phyloP scores from a whole-genome alignment of 2,888 invertebrate species.

The Ophion costatus region DNA sequence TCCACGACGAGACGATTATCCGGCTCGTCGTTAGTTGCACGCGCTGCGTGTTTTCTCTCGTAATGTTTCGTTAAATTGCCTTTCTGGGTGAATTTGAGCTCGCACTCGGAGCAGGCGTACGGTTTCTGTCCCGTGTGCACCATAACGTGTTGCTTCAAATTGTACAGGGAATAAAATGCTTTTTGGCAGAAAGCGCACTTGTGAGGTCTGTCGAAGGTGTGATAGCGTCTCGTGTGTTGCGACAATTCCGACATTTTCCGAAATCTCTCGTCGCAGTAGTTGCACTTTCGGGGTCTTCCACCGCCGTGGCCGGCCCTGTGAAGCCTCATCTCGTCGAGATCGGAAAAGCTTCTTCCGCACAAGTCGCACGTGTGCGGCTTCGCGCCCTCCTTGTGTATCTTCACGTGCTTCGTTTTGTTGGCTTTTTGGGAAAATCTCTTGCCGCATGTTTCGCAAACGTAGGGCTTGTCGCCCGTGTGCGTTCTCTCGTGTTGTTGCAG shows the following conservation, averaged over 20 bases:
- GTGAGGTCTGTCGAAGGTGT: slow-evolving; percentile 71
- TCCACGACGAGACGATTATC: slow-evolving; percentile 44
- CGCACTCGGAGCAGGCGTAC: slow-evolving; percentile 67
- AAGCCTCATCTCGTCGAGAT: slow-evolving; percentile 68
- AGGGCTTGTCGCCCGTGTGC: slow-evolving; percentile 71
- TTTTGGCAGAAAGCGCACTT: slow-evolving; percentile 71
- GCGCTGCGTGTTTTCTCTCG: slow-evolving; percentile 66
- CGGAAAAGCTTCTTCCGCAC: slow-evolving; percentile 70
- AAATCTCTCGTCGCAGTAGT: slow-evolving; percentile 69
- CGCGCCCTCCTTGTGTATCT: slow-evolving; percentile 71
- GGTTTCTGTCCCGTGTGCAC: slow-evolving; percentile 72
- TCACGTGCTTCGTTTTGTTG: slow-evolving; percentile 71
- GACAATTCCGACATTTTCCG: slow-evolving; percentile 69
- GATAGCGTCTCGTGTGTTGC: slow-evolving; percentile 67
- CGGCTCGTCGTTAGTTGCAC: slow-evolving; percentile 7
- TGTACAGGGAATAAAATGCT: slow-evolving; percentile 69
- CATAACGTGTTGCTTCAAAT: slow-evolving; percentile 72
- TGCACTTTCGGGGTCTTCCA: slow-evolving; percentile 69
- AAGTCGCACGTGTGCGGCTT: slow-evolving; percentile 69
- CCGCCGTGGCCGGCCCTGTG: slow-evolving; percentile 71
- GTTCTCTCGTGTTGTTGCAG: slow-evolving; percentile 69
- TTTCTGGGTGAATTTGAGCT: slow-evolving; percentile 70
- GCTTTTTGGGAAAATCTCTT: slow-evolving; percentile 70
- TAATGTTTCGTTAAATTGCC: slow-evolving; percentile 70
- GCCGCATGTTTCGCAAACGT: slow-evolving; percentile 69